phyloP scores from a whole-genome alignment of 2,797 vertebrate species.

The Babyrousa celebensis region DNA sequence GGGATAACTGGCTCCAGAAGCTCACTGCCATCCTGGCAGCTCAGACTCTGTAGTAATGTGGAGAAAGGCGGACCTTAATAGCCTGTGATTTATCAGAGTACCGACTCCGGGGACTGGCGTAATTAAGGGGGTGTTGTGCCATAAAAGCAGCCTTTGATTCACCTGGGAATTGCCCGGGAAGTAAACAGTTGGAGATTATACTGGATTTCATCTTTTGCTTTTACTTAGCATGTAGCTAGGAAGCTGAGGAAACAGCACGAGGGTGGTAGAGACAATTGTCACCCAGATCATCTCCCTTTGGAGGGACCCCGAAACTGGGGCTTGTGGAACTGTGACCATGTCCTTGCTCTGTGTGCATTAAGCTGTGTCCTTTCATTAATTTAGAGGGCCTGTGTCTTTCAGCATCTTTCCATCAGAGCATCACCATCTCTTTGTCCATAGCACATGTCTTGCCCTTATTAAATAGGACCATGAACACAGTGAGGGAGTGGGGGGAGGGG shows the following conservation, averaged over 20 bases:
- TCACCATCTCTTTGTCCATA: not conserved
- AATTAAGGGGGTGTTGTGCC: not conserved
- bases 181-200: not conserved
- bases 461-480: not conserved
- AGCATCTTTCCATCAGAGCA: not conserved
- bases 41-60: not conserved
- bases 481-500: not conserved
- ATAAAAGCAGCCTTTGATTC: conserved; percentile 32
- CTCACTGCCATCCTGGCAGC: not conserved
- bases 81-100: not conserved
- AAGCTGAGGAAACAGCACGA: not conserved
- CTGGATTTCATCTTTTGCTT: not conserved
- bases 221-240: not conserved
- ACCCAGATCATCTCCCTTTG: conserved; percentile 1
- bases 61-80: not conserved
- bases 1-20: not conserved
- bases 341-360: not conserved
- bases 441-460: not conserved
- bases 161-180: not conserved
- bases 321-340: not conserved
- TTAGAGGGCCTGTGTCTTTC: not conserved
- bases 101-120: not conserved
- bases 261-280: not conserved
- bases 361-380: not conserved
- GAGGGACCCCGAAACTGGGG: not conserved